Percentiles rank a stretch among this genome's conserved stretches.
Evolutionary conservation across 2,113 vertebrate species (phyloP).

Genomic region (Rhinolophus sinicus): DNA sequence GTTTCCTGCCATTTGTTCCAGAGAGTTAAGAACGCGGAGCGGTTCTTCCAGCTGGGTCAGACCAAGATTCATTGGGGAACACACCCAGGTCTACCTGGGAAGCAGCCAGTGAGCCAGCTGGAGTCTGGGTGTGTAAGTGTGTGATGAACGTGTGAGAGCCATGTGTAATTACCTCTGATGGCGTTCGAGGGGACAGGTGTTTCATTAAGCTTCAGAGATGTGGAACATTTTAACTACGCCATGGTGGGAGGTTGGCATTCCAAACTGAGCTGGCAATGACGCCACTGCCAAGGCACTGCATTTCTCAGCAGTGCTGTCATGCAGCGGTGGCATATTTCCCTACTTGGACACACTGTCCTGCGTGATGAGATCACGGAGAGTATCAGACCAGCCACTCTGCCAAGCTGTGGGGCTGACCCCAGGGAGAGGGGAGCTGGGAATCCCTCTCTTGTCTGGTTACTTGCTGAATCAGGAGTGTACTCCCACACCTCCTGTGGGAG

Average conservation of each 20-base stretch:
- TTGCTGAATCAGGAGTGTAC: not conserved
- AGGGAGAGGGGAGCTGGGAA: no score
- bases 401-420: not conserved
- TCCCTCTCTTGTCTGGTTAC: not conserved
- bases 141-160: not conserved
- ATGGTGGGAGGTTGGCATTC: not conserved
- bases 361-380: not conserved
- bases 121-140: not conserved
- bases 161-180: not conserved
- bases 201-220: not conserved
- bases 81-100: not conserved
- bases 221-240: not conserved
- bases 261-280: not conserved
- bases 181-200: not conserved
- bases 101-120: not conserved
- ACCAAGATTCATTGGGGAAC: not conserved
- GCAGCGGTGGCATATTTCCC: not conserved
- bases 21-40: not conserved
- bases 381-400: not conserved
- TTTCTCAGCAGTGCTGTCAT: not conserved
- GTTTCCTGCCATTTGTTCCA: not conserved
- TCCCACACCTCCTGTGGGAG: fast-evolving
- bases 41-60: not conserved
- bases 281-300: not conserved
- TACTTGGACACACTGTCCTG: not conserved